Evolutionary conservation across 2,113 vertebrate genomes (phyloP).

Genomic region (Bungarus multicinctus): DNA sequence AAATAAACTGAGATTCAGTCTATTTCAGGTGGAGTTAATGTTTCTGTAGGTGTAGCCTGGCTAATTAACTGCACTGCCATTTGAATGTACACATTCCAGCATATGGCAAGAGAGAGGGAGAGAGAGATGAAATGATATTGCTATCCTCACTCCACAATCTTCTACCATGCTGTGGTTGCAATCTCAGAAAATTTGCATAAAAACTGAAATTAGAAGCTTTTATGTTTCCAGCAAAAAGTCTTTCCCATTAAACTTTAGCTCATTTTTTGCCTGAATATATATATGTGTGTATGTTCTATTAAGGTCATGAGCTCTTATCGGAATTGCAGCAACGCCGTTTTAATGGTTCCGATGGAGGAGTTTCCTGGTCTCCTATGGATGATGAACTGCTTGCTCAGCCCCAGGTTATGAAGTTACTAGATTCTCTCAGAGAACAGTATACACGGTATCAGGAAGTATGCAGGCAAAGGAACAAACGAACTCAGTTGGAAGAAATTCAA

Average conservation of each 20-base stretch:
- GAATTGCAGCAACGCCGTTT: conserved; percentile 96
- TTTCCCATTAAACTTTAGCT: not conserved
- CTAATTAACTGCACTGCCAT: not conserved
- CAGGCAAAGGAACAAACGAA: conserved; percentile 92
- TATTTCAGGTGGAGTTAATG: not conserved
- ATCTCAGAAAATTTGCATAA: not conserved
- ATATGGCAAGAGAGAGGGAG: not conserved
- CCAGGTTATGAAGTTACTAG: conserved; percentile 95
- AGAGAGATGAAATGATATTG: not conserved
- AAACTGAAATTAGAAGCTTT: not conserved
- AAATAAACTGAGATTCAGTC: not conserved
- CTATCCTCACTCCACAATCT: no score
- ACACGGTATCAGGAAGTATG: conserved; percentile 96
- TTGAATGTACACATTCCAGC: not conserved
- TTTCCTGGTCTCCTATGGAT: conserved; percentile 96
- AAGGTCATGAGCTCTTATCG: conserved; percentile 94
- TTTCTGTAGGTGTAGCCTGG: not conserved
- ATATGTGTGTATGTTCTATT: not conserved
- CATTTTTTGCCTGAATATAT: not conserved
- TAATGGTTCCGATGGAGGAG: conserved; percentile 90
- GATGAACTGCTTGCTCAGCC: conserved; percentile 96
- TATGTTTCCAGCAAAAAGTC: not conserved
- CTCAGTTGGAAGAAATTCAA: conserved; percentile 94
- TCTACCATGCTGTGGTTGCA: not conserved
- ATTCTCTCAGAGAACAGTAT: conserved; percentile 94